Base-by-base conservation (phyloP, 2,797 vertebrate species). In the Spinus pinus region DNA sequence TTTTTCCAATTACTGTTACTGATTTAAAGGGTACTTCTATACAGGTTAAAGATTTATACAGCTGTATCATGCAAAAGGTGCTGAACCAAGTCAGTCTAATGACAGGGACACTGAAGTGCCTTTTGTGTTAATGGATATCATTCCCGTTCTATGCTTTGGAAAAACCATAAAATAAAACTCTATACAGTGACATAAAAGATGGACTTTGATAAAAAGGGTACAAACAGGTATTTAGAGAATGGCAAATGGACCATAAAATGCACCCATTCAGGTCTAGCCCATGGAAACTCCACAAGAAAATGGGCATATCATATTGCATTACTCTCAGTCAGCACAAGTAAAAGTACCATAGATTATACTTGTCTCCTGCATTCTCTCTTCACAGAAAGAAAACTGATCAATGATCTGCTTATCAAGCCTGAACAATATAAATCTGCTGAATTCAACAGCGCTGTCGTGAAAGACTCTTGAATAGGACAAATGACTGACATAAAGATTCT, bases 351-450 rank as follows among this genome's bases (percentile, higher is more conserved):
- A 77, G 58, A 86, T 67, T 72, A 58, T 33, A 70, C 28, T 57
- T 30, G 66, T 82, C 74, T 60, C 65, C 60, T 50, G 17, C 57
- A 67, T 77, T 86, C 53, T 73, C 33, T 67, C 74, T 50, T 91
- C 30, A 65, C 18, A 85, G 47, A 67, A 82, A 67, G 53, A 86
- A 92, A 93, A 82, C 53, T 92, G 61, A 94, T 93, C 90, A 93
- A 81, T 83, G 75, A 94, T 58, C 24, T 42, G 84, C 73, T 82
- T 92, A 91, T 74, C 78, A 85, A 87, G 19, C 28, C 74, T 69
- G 84, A 95, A 82, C 57, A 91, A 92, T 58, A 93, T 41, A 87
- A 91, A 95, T 80, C 81, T 89, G 75, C 74, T 65, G 74, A 80
- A 65, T 87, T 91, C 75, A 90, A 90, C 44, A 71, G 12, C 67